Conservation (phyloP, 2,797 vertebrate species). For the Aselliscus stoliczkanus region DNA sequence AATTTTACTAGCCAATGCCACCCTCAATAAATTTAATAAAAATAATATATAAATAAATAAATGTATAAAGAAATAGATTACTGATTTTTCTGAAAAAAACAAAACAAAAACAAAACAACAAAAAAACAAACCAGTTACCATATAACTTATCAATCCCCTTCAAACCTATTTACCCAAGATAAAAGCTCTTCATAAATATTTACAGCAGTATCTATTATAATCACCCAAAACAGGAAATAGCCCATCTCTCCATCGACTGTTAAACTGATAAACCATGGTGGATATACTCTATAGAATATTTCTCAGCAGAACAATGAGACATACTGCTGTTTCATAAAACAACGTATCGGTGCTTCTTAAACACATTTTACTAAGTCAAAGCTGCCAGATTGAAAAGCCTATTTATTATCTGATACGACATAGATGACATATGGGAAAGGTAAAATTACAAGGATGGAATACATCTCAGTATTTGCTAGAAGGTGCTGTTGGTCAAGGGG, state of each 20-base stretch:
- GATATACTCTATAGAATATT: background rate
- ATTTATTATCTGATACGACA: background rate
- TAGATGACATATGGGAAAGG: background rate
- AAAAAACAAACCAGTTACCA: too few relatives aligned
- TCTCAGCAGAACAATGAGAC: background rate
- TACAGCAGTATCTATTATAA: background rate
- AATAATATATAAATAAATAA: too few relatives aligned
- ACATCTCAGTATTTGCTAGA: background rate
- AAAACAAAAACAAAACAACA: too few relatives aligned
- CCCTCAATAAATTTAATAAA: too few relatives aligned
- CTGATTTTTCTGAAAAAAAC: too few relatives aligned
- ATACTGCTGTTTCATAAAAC: background rate
- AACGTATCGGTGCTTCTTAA: background rate
- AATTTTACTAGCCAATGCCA: too few relatives aligned
- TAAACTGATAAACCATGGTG: background rate
- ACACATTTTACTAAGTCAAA: background rate
- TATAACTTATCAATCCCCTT: too few relatives aligned
- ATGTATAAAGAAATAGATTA: too few relatives aligned
- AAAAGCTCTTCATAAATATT: background rate
- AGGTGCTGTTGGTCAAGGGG: background rate
- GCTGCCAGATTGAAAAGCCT: background rate
- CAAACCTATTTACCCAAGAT: background rate
- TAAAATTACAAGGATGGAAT: background rate
- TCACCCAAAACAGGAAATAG: background rate
- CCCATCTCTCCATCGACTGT: background rate